Base-by-base conservation (phyloP, 2,113 vertebrate genomes). In the Sitta europaea region DNA sequence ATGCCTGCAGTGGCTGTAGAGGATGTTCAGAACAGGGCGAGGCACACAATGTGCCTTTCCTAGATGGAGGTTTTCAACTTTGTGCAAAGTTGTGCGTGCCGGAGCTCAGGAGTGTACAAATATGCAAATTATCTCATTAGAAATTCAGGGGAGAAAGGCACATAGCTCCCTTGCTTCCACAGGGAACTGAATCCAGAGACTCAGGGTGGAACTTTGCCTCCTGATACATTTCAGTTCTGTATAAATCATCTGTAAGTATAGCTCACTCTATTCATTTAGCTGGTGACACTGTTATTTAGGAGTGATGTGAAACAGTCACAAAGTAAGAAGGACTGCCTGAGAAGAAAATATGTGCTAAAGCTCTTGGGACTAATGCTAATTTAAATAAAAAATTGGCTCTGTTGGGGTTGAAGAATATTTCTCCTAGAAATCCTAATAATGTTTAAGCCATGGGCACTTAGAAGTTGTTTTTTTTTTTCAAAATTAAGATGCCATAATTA, bases 361-460 rank as follows among this genome's bases (percentile, higher is more conserved):
- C 86, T 97, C 94, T 90, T 93, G 86, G 92, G 75, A 90, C 19
- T 92, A 83, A 74, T 62, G 59, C 59, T 95, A 79, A 94, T 92
- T 95, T 90, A 80, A 93, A 81, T 90, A 79, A 94, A 90, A 94
- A 50, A 84, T 42, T 42, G 80, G 29, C 54, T 86, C 25, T 61
- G 0, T 14, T 82, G 36, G 20, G 28, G 23, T 45, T 75, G 33
- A 47, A 59, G 90, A 65, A 40, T 79, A 50, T 92, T 82, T 65
- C 40, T 88, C 11, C 57, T 27, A 22, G 33, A 82, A 79, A 51
- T 66, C 63, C 87, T 83, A 73, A 45, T 57, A 68, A 70, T 61
- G 35, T 73, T 88, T 33, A 54, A 88, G 15, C 27, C 14, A 45
- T 33, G 35, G 28, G 38, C 65, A 47, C 21, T 83, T 92, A 58